Evolutionary conservation across 2,797 vertebrate species (phyloP).

Genomic region (Neostethus bicornis): DNA sequence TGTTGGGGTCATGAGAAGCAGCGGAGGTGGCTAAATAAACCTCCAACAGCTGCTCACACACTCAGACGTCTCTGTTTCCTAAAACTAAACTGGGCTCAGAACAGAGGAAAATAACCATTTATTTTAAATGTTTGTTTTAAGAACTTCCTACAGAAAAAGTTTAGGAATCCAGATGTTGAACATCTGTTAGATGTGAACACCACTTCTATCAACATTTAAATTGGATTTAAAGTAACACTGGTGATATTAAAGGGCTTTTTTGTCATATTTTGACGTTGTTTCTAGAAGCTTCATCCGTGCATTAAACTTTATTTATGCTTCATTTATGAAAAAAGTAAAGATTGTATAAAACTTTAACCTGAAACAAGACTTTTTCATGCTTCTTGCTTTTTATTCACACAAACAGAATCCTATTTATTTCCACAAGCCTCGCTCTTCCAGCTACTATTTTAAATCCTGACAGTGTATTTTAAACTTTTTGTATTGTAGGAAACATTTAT

Average conservation of each 20-base stretch:
- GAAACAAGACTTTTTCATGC: neutral
- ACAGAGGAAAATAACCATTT: neutral
- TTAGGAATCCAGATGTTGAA: neutral
- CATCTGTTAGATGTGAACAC: neutral
- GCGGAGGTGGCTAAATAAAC: conserved; percentile 44
- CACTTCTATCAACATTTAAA: neutral
- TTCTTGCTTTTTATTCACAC: neutral
- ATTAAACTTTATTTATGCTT: neutral
- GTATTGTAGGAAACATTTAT: too few species aligned
- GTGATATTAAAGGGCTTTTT: neutral
- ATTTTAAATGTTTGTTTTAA: neutral
- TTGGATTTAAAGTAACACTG: neutral
- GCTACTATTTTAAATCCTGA: too few species aligned
- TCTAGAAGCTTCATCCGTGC: fast-evolving
- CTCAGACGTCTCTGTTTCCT: neutral
- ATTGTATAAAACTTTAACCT: neutral
- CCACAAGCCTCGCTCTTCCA: too few species aligned
- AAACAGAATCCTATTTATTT: neutral
- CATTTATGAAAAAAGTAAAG: conserved; percentile 4
- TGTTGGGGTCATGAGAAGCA: conserved; percentile 46
- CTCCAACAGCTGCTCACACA: conserved; percentile 40
- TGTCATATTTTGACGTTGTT: neutral
- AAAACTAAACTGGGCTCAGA: neutral
- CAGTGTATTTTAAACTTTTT: too few species aligned
- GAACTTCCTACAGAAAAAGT: neutral